Conservation (phyloP, 2,888 invertebrate species). For the Drosophila rubida region DNA sequence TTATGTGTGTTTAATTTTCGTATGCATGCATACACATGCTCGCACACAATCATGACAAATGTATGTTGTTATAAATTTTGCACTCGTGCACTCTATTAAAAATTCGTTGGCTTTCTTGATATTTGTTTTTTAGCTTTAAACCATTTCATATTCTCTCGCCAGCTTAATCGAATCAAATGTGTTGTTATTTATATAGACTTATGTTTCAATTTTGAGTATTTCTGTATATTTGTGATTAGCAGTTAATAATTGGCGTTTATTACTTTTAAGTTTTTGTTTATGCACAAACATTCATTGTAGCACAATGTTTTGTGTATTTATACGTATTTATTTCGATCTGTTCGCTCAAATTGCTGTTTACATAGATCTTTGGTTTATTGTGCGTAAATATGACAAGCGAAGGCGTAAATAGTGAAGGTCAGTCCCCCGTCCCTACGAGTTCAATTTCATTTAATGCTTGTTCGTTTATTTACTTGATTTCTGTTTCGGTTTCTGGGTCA, state of each 20-base stretch:
- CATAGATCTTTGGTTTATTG: constrained; percentile 34
- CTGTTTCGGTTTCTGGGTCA: constrained; percentile 46
- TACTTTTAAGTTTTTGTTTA: constrained; percentile 58
- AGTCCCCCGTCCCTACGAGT: constrained; percentile 1
- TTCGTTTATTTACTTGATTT: constrained; percentile 31
- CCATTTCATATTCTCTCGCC: constrained; percentile 34
- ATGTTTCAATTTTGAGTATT: constrained; percentile 4
- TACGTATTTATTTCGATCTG: constrained; percentile 44
- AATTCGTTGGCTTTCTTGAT: constrained; percentile 33
- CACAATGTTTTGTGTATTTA: constrained; percentile 16
- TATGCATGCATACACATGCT: constrained; percentile 22
- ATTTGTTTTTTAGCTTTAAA: constrained; percentile 57
- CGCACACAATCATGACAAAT: background rate
- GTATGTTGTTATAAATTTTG: constrained; percentile 49
- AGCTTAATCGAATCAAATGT: background rate
- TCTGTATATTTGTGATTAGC: constrained; percentile 40
- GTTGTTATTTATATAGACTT: constrained; percentile 4
- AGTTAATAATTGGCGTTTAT: constrained; percentile 69
- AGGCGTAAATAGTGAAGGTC: constrained; percentile 48
- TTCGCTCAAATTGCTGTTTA: constrained; percentile 21
- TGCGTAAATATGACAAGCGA: constrained; percentile 31
- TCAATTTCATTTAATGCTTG: constrained; percentile 21
- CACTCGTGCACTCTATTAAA: constrained; percentile 73
- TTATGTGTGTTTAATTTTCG: constrained; percentile 67
- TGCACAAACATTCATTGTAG: constrained; percentile 25